Evolutionary conservation across 2,888 invertebrate genomes (phyloP).

Genomic region (Zaprionus lineosus): DNA sequence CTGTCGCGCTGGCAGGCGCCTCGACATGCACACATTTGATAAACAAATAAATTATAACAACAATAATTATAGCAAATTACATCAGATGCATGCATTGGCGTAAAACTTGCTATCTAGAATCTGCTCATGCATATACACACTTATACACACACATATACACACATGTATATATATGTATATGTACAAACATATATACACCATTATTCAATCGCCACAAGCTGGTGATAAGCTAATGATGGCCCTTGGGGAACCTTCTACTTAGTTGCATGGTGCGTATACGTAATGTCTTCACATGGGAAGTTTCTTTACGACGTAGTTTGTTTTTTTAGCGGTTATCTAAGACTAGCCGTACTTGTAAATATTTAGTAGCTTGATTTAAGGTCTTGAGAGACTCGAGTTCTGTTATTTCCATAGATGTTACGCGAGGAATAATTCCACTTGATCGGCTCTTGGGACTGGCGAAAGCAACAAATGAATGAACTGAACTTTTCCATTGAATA

Average conservation of each 20-base stretch:
- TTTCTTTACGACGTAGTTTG: slow-evolving; percentile 26
- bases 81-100: slow-evolving; percentile 34
- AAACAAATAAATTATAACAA: slow-evolving; percentile 53
- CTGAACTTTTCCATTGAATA: too few species aligned
- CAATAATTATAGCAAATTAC: slow-evolving; percentile 40
- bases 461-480: too few species aligned
- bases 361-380: too few species aligned
- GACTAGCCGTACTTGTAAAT: too few species aligned
- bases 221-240: slow-evolving; percentile 14
- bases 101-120: not conserved
- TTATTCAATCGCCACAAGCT: slow-evolving; percentile 23
- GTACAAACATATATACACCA: not conserved
- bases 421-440: too few species aligned
- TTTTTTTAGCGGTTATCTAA: too few species aligned
- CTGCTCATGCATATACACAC: not conserved
- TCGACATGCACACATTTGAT: slow-evolving; percentile 26
- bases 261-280: slow-evolving; percentile 39
- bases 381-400: too few species aligned
- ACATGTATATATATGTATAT: not conserved
- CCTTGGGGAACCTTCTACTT: not conserved
- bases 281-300: slow-evolving; percentile 13
- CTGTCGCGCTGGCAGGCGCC: too few species aligned
- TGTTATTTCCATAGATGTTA: too few species aligned
- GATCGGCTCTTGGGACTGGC: too few species aligned
- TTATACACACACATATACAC: not conserved